Evolutionary conservation across 1,140 invertebrate genomes (phyloP), one percentile per base, ranked within the genome.

Genomic region (Leptopilina boulardi): DNA sequence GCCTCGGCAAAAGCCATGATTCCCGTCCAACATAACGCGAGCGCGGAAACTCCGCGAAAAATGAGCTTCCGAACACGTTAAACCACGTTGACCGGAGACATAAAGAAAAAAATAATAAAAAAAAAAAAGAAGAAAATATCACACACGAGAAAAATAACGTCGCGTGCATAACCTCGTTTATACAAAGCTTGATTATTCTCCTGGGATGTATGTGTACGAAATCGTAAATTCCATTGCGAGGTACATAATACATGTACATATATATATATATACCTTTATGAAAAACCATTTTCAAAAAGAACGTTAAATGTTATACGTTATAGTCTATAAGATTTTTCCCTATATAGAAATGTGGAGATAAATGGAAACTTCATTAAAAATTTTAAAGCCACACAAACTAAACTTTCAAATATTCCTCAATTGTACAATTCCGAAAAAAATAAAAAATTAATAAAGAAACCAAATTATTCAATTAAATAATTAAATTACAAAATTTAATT

Each of bases 41-140:
- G 59, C 74, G 56, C 30, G 34, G 41, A 70, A 44, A 21, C 56
- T 70, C 74, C 30, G 21, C 23, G 70, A 70, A 75, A 75, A 75
- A 75, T 75, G 54, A 66, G 54, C 73, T 56, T 66, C n/a, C 59
- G 73, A 75, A 75, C 23, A 54, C 56, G 41, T 75, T 47, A 44
- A 75, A 66, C 73, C 73, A 75, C 73, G 21, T 66, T 56, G 51
- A 75, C 42, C 38, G 59, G 38, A 66, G 73, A 38, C 26, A 59
- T 19, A 59, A 38, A 56, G 18, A 19, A 54, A 34, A 30, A 30
- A 30, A 30, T 3, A 5, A 5, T 4, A 38, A 6, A 38, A 6
- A 38, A 38, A 38, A 6, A 3, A 38, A 38, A 38, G 9, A 6
- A 38, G 3, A 38, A n/a, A 6, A 6, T 38, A 38, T 38, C 34